Conservation (phyloP, 2,113 vertebrate species). For the Dicaeum eximium region DNA sequence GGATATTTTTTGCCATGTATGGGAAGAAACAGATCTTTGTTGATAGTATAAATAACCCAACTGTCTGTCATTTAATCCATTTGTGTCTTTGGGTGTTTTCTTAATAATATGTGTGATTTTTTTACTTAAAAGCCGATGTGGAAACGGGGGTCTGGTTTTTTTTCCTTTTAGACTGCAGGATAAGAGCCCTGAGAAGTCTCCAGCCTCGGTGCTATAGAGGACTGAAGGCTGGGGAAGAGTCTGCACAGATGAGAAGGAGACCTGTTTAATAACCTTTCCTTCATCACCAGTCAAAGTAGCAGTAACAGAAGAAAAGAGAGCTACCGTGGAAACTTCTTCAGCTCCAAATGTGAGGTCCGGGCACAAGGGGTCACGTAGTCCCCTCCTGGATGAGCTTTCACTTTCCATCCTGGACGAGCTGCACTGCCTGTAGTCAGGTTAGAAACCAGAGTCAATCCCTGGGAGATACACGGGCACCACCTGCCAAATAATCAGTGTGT, state of each 20-base stretch:
- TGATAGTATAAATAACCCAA: background rate
- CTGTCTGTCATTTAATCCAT: background rate
- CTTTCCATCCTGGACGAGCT: background rate
- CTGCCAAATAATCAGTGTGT: background rate
- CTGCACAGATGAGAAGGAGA: background rate
- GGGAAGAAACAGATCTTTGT: background rate
- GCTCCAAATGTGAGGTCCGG: accelerated
- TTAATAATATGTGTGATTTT: background rate
- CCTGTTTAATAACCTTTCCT: background rate
- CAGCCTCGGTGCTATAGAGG: too few relatives aligned
- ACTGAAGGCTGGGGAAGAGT: background rate
- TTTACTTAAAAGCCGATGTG: background rate
- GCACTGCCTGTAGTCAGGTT: background rate
- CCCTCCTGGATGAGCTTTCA: accelerated
- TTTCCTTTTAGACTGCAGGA: background rate
- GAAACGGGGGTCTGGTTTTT: background rate
- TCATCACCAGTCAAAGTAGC: background rate
- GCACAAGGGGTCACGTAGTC: background rate
- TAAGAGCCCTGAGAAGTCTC: background rate
- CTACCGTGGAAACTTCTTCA: background rate
- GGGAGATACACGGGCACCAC: background rate
- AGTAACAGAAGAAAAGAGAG: background rate
- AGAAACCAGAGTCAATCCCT: background rate
- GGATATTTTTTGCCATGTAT: background rate
- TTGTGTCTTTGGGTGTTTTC: background rate